Percentiles rank a stretch among this genome's conserved stretches.
These are phyloP conservation scores for Cnemophilus loriae DNA, from an alignment of 2,113 vertebrate genomes.

Conservation along the genomic window DNA sequence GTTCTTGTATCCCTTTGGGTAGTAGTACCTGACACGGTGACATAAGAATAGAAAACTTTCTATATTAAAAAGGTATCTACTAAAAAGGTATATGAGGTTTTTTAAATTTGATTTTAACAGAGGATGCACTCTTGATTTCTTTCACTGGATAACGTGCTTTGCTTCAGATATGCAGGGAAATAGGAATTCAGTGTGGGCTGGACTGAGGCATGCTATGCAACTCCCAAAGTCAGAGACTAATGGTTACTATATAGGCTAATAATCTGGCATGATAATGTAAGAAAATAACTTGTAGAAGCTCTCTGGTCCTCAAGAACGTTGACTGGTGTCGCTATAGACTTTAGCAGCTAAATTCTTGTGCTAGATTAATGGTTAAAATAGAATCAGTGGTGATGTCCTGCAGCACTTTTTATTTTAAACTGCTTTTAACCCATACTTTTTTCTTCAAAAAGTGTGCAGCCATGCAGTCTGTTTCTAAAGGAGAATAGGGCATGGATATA, in stretches of 20 bases:
- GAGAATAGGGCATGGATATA: background rate
- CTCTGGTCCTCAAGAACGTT: background rate
- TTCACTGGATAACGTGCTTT: rapidly evolving
- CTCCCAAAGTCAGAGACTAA: background rate
- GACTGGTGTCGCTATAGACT: background rate
- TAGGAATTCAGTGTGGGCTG: background rate
- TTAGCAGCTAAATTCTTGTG: background rate
- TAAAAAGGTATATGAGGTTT: rapidly evolving
- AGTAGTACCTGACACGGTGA: background rate
- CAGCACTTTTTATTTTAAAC: background rate
- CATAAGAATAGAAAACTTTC: background rate
- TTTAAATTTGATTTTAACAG: rapidly evolving
- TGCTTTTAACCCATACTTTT: background rate
- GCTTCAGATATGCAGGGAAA: rapidly evolving
- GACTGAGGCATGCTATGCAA: rapidly evolving
- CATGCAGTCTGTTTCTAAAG: background rate
- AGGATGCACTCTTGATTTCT: rapidly evolving
- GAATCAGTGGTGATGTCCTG: background rate
- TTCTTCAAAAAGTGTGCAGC: background rate
- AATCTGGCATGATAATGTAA: background rate
- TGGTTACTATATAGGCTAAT: background rate
- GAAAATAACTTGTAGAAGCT: background rate
- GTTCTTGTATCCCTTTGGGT: background rate
- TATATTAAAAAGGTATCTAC: rapidly evolving
- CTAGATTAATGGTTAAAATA: background rate